Percentiles rank a stretch among this genome's conserved stretches.
Evolutionary conservation across 2,888 invertebrate genomes (phyloP).

Genomic region (Caenorhabditis doughertyi): DNA sequence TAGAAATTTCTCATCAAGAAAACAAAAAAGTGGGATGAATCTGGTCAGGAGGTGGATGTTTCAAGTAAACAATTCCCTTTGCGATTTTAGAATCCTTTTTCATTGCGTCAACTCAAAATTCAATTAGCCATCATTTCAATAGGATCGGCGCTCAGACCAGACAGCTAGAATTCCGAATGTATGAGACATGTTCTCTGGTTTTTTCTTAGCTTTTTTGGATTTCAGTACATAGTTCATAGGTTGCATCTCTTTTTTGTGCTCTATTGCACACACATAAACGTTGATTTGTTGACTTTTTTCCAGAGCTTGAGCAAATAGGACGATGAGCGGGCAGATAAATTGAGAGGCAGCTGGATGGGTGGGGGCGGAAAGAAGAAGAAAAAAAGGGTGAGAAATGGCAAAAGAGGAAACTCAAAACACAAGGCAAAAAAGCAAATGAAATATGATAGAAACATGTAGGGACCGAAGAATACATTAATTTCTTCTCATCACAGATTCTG

Average conservation of each 20-base stretch:
- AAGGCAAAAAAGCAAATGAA: conserved; percentile 41
- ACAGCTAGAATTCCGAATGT: conserved; percentile 19
- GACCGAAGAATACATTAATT: conserved; percentile 53
- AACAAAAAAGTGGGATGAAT: conserved; percentile 26
- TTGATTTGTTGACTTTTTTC: conserved; percentile 59
- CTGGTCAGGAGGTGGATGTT: conserved; percentile 48
- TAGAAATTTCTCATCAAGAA: conserved; percentile 20
- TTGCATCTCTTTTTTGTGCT: conserved; percentile 34
- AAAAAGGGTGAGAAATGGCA: conserved; percentile 24
- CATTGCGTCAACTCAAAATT: conserved; percentile 59
- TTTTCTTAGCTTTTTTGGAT: background rate
- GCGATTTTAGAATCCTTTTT: background rate
- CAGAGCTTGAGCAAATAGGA: conserved; percentile 43
- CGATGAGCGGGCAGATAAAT: conserved; percentile 52
- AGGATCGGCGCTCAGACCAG: conserved; percentile 12
- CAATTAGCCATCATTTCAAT: conserved; percentile 41
- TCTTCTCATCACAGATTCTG: background rate
- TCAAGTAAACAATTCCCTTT: conserved; percentile 54
- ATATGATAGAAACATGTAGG: conserved; percentile 61
- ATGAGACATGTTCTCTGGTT: conserved; percentile 16
- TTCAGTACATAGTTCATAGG: conserved; percentile 40
- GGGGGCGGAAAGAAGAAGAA: conserved; percentile 29
- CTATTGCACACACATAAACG: conserved; percentile 29
- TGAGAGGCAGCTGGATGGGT: background rate
- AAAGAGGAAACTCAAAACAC: conserved; percentile 53